phyloP scores from a whole-genome alignment of 2,113 vertebrate species.

The Heloderma charlesbogerti region DNA sequence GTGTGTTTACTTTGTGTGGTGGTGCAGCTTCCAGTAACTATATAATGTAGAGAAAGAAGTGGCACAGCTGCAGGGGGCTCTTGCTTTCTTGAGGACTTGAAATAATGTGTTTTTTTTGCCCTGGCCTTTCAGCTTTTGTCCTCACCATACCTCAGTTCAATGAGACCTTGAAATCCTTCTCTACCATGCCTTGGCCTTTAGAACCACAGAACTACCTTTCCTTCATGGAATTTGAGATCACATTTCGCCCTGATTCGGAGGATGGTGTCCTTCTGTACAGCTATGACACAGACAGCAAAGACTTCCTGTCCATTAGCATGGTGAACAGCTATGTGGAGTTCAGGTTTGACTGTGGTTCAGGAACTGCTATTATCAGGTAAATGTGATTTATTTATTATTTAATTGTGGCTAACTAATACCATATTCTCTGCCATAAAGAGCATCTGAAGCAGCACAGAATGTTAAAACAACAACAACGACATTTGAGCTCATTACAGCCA shows the following conservation, averaged over 20 bases:
- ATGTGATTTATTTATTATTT: neutral
- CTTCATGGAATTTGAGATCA: constrained; percentile 95
- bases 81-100: constrained; percentile 15
- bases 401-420: neutral
- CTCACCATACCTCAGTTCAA: constrained; percentile 91
- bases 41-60: neutral
- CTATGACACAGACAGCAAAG: constrained; percentile 87
- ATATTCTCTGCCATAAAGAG: neutral
- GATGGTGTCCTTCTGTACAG: constrained; percentile 93
- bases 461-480: too few species aligned
- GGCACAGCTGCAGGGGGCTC: neutral
- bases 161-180: constrained; percentile 87
- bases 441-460: neutral
- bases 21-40: neutral
- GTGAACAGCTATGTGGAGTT: constrained; percentile 88
- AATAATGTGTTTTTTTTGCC: constrained; percentile 42
- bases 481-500: neutral
- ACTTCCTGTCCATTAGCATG: constrained; percentile 91
- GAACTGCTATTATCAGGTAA: constrained; percentile 90
- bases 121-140: constrained; percentile 81
- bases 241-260: constrained; percentile 82
- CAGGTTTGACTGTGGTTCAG: constrained; percentile 97
- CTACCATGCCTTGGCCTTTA: constrained; percentile 89
- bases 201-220: constrained; percentile 90
- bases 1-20: neutral